Evolutionary conservation across 1,140 invertebrate genomes (phyloP), one percentile per base, ranked within the genome.

Genomic region (Prorops nasuta): DNA sequence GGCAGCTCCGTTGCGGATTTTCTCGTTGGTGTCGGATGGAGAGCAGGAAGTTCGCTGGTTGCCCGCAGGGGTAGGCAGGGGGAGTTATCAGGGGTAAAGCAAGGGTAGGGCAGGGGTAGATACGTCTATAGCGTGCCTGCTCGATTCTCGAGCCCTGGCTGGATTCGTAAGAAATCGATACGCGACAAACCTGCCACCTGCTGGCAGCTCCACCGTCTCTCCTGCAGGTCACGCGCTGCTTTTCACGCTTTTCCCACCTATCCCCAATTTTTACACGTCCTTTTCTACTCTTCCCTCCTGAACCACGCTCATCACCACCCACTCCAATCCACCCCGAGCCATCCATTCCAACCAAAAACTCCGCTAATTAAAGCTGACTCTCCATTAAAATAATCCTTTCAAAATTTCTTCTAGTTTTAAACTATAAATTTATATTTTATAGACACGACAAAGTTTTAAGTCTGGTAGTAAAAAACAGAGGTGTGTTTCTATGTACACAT

Each of bases 111-210:
- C 45, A 42, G 37, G 28, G 44, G 28, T 36, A 37, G 36, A 46
- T 34, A 38, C 37, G 36, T 22, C n/a, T 44, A 50, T n/a, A 7
- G 22, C 44, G 20, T 12, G n/a, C n/a, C n/a, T 3, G 16, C n/a
- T n/a, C 48, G 52, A 51, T 56, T 49, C 58, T 42, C 18, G 51
- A 56, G 60, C 51, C 69, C 67, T 62, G 68, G 69, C 66, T 69
- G 59, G 65, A 63, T 71, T 69, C 69, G 69, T 70, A 68, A 70
- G 68, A 71, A 72, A 72, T 72, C 69, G 69, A 72, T 72, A 69
- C 64, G 62, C 62, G 43, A 59, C 57, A 40, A 65, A 69, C 69
- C 69, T 71, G 69, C 69, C 69, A 72, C 69, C 68, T 72, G 69
- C 68, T 69, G 67, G 68, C 60, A 66, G 62, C 60, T 60, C 63